A percentile compares a stretch with the other conserved stretches of the same genome.
These are phyloP conservation scores for Pseudomyrmex flavicornis DNA, from an alignment of 1,140 invertebrate species.

Conservation along the genomic window DNA sequence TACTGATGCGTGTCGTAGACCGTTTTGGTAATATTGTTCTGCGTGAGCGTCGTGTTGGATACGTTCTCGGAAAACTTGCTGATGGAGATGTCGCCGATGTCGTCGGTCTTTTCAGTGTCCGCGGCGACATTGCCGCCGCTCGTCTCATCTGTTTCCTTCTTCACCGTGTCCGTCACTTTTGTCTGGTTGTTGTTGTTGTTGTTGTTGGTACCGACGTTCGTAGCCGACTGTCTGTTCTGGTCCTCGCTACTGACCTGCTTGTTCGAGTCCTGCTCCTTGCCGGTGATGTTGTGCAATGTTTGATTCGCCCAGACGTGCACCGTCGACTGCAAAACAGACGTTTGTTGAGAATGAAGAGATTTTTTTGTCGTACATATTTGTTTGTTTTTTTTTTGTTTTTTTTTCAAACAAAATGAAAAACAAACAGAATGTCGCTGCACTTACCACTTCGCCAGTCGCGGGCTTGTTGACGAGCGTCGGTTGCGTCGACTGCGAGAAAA, in stretches of 20 bases:
- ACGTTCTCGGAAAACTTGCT: slow-evolving; percentile 80
- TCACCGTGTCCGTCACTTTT: neutral
- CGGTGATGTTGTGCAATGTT: slow-evolving; percentile 69
- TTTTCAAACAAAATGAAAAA: too few relatives aligned
- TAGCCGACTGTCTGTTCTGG: neutral
- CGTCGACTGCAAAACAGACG: neutral
- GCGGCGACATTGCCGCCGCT: neutral
- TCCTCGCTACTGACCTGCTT: too few relatives aligned
- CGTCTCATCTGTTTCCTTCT: neutral
- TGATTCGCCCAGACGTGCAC: slow-evolving; percentile 67
- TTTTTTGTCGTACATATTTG: too few relatives aligned
- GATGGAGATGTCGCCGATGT: slow-evolving; percentile 80
- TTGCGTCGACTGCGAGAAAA: too few relatives aligned
- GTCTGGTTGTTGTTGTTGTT: neutral
- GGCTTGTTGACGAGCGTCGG: too few relatives aligned
- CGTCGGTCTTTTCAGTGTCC: slow-evolving; percentile 49
- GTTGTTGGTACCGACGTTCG: neutral
- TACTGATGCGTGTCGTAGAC: slow-evolving; percentile 90
- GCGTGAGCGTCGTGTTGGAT: slow-evolving; percentile 81
- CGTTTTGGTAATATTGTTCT: slow-evolving; percentile 85
- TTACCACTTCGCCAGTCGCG: too few relatives aligned
- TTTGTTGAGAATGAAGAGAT: neutral
- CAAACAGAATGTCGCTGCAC: too few relatives aligned
- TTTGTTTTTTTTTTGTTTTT: too few relatives aligned
- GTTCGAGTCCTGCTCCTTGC: slow-evolving; percentile 8